phyloP scores from a whole-genome alignment of 2,113 vertebrate genomes.

The Chamaetylas fuelleborni region DNA sequence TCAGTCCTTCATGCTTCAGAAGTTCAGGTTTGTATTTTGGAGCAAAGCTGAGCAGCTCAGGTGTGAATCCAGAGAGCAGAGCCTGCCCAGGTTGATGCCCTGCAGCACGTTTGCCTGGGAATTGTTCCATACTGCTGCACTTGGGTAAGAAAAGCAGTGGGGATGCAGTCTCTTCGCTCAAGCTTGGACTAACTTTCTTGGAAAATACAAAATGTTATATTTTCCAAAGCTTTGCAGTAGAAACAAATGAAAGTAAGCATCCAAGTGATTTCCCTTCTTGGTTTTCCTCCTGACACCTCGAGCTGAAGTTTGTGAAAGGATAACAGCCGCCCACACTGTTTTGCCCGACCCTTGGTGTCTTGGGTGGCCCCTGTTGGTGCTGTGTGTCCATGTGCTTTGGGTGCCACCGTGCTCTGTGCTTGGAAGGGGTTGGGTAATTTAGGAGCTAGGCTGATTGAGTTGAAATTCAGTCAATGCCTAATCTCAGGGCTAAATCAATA shows the following conservation, averaged over 20 bases:
- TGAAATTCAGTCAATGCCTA: slow-evolving; percentile 20
- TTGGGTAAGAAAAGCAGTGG: not conserved
- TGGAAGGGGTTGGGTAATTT: not conserved
- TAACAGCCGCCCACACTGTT: not conserved
- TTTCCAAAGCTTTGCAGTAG: not conserved
- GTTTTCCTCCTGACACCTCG: not conserved
- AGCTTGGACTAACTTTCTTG: not conserved
- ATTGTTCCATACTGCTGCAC: not conserved
- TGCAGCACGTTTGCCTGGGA: not conserved
- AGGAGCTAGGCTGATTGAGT: not conserved
- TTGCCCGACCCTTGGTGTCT: not conserved
- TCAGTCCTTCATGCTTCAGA: not conserved
- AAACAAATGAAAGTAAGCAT: not conserved
- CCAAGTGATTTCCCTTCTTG: not conserved
- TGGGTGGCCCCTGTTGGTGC: not conserved
- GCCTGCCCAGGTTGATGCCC: not conserved
- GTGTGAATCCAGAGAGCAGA: not conserved
- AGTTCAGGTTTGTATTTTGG: not conserved
- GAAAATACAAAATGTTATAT: not conserved
- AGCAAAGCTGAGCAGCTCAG: not conserved
- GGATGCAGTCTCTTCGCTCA: not conserved
- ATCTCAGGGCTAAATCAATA: slow-evolving; percentile 47
- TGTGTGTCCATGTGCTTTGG: not conserved
- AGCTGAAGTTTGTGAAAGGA: not conserved
- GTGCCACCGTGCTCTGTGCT: not conserved